Evolutionary conservation across 2,113 vertebrate species (phyloP), one percentile per base, ranked within the genome.

Genomic region (Podarcis muralis): DNA sequence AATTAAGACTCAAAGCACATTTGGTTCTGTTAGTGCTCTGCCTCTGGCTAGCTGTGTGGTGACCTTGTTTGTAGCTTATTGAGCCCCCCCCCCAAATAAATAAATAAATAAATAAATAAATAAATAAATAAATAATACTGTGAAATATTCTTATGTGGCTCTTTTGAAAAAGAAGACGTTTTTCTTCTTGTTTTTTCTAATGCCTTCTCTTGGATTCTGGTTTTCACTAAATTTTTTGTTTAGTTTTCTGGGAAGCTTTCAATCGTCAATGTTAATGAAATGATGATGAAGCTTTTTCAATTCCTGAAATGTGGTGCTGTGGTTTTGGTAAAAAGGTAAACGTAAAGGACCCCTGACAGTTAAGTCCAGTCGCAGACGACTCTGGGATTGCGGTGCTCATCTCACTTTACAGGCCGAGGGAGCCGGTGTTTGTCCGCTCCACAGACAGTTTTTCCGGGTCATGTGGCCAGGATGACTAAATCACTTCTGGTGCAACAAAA

Each of bases 1-100:
- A 93, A 93, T 77, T 91, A 78, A 15, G 4, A 53, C 37, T 94
- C 35, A 77, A 22, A 85, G 82, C 11, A 82, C n/a, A 84, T 2
- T 87, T 1, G 53, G 53, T n/a, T 0, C 3, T 84, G 84, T 78
- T 79, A 1, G n/a, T 82, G 0, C 48, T 83, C 89, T 81, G n/a
- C 53, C 9, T 89, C 53, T 87, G 57, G 83, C 62, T 91, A 6
- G 59, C 75, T 6, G 0, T 87, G 4, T 66, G 48, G 16, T 1
- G 4, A 93, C 37, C 16, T 79, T 86, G 57, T 59, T 75, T 89
- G 12, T 6, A 89, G 8, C 40, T 87, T 87, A 83, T 65, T 0
- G 7, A 0, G 48, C 85, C 81, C 75, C 91, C 86, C 75, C 37
- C 81, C 5, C n/a, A n/a, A n/a, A n/a, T n/a, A n/a, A n/a, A n/a